Percentiles rank a stretch among this genome's conserved stretches.
These are phyloP conservation scores for Ascidia mentula DNA, from an alignment of 23 tunicate species.

Conservation along the genomic window DNA sequence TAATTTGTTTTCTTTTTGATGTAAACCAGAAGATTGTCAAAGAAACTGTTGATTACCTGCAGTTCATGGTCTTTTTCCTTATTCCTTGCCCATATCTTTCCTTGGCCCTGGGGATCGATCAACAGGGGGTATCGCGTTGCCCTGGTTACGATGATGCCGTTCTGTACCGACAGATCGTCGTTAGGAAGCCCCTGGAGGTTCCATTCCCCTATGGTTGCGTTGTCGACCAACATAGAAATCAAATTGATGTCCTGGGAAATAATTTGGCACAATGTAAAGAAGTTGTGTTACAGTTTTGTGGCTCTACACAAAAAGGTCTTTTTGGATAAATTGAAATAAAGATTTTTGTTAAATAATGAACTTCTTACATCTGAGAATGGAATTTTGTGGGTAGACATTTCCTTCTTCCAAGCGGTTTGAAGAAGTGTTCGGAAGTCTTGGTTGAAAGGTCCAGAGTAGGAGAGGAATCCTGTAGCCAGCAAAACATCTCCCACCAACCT, in stretches of 20 bases:
- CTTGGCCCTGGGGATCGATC: slow-evolving; percentile 99
- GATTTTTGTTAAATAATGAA: no score
- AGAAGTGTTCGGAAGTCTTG: slow-evolving; percentile 93
- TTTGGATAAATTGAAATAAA: no score
- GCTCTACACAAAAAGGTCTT: no score
- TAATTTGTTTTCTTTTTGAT: no score
- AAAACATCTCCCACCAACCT: slow-evolving; percentile 89
- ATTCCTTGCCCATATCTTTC: slow-evolving; percentile 90
- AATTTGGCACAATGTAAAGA: no score
- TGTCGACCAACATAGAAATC: slow-evolving; percentile 93
- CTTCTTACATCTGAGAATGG: slow-evolving; percentile 83
- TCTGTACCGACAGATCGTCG: slow-evolving; percentile 95
- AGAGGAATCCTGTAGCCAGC: slow-evolving; percentile 95
- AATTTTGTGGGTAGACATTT: slow-evolving; percentile 80
- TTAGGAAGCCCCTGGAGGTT: slow-evolving; percentile 95
- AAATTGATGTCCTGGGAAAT: slow-evolving; percentile 83
- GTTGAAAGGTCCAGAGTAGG: slow-evolving; percentile 99
- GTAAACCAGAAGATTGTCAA: no score
- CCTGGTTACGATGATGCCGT: slow-evolving; percentile 98
- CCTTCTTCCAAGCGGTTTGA: slow-evolving; percentile 82
- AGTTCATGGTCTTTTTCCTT: slow-evolving; percentile 88
- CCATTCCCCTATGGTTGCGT: slow-evolving; percentile 97
- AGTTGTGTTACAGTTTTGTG: no score
- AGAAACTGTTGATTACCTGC: no score
- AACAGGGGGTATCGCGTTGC: slow-evolving; percentile 95